Conservation (phyloP, 2,888 invertebrate genomes). For the Himalopsyche kuldschensis region DNA sequence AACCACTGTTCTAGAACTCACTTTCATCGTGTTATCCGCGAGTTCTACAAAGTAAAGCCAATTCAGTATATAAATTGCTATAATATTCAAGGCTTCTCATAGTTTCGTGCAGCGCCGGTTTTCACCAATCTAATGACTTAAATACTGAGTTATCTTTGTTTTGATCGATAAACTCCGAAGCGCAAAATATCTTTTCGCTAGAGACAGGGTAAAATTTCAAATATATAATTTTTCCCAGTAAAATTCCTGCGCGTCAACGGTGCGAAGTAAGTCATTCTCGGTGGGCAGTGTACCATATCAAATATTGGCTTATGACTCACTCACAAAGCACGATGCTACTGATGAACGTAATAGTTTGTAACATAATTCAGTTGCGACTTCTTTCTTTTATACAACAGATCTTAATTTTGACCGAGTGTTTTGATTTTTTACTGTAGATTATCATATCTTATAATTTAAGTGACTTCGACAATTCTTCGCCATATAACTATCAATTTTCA, state of each 20-base stretch:
- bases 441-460: not conserved
- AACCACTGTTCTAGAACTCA: too few relatives aligned
- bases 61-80: too few relatives aligned
- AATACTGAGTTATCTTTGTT: not conserved
- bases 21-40: too few relatives aligned
- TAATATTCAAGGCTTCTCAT: too few relatives aligned
- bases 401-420: not conserved
- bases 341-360: not conserved
- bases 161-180: not conserved
- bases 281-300: slow-evolving; percentile 21
- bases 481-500: too few relatives aligned
- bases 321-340: not conserved
- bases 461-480: too few relatives aligned
- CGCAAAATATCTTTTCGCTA: not conserved
- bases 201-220: slow-evolving; percentile 9
- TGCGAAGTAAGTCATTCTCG: slow-evolving; percentile 26
- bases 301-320: slow-evolving; percentile 27
- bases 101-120: too few relatives aligned
- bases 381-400: not conserved
- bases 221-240: slow-evolving; percentile 19
- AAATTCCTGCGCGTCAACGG: slow-evolving; percentile 20
- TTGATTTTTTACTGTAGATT: not conserved
- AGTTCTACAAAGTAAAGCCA: too few relatives aligned
- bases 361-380: not conserved
- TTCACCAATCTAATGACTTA: too few relatives aligned